phyloP scores from a whole-genome alignment of 2,113 vertebrate genomes.

The Malurus melanocephalus region DNA sequence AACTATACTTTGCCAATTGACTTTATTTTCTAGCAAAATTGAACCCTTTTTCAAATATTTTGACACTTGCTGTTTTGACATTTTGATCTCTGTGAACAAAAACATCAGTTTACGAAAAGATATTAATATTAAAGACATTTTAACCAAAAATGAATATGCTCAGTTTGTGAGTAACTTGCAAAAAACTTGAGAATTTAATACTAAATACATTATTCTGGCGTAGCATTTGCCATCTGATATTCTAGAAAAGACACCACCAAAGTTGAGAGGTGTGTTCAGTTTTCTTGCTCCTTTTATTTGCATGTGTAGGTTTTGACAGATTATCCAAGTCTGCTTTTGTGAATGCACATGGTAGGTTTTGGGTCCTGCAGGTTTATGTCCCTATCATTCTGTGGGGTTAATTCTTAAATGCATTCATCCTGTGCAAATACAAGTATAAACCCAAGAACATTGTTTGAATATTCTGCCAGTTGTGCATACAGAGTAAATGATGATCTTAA shows the following conservation, averaged over 20 bases:
- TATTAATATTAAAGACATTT: slow-evolving; percentile 39
- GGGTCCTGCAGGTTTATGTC: background rate
- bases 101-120: background rate
- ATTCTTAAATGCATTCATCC: background rate
- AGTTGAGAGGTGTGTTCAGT: background rate
- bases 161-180: slow-evolving; percentile 21
- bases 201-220: background rate
- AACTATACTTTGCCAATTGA: background rate
- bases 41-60: slow-evolving; percentile 48
- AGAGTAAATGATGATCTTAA: accelerated
- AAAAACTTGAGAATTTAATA: background rate
- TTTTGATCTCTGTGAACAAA: slow-evolving; percentile 16
- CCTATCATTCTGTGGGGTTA: background rate
- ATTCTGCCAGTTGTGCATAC: background rate
- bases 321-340: background rate
- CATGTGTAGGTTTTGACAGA: background rate
- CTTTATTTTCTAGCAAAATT: slow-evolving; percentile 18
- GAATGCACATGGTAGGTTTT: background rate
- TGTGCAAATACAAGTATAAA: background rate
- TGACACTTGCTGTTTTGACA: slow-evolving; percentile 37
- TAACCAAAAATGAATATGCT: slow-evolving; percentile 11
- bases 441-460: background rate
- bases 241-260: background rate
- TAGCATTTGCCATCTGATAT: background rate
- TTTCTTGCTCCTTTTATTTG: background rate